Base-by-base conservation (phyloP, 2,797 vertebrate species). In the Poeciliopsis infans region DNA sequence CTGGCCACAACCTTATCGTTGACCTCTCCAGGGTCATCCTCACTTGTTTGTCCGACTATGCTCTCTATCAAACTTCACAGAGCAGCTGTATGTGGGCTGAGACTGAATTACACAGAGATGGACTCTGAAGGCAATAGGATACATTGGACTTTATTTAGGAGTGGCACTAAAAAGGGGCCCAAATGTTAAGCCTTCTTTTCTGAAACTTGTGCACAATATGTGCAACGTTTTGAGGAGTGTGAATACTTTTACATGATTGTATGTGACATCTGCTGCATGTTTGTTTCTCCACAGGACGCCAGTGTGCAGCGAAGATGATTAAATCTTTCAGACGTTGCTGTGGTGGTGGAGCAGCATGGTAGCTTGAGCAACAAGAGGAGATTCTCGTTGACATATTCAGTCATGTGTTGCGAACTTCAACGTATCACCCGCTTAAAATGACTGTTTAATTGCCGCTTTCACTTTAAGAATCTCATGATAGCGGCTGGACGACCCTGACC, bases 341-440 rank as follows among this genome's bases (percentile, higher is more conserved):
- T 8, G 45, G 70, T 72, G 74, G 74, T 84, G 74, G 47, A 79
- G 66, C 74, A 80, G 77, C 61, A 46, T 46, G 68, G 59, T 31
- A 78, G 79, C 85, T 70, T 80, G 71, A 85, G 79, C 59, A 71
- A 78, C 78, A 55, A 76, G 74, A 88, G 45, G 69, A 84, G 53
- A 88, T 83, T 20, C 49, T 73, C 77, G 79, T 72, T 79, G 84
- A 84, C 68, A 77, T 23, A 78, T 83, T 68, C 84, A 83, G 72
- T 76, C 87, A 82, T 85, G 82, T 83, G 83, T 81, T 73, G 45
- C 33, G 13, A 75, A 23, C 41, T 47, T 55, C 73, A 59, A 25
- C 74, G 71, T 85, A 45, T 79, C 43, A 64, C 79, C 84, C 46
- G 33, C 28, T 72, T 39, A 61, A 76, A 86, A 43, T 43, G 41